Evolutionary conservation across 1,140 invertebrate species (phyloP), one percentile per base, ranked within the genome.

Genomic region (Bombus ignitus): DNA sequence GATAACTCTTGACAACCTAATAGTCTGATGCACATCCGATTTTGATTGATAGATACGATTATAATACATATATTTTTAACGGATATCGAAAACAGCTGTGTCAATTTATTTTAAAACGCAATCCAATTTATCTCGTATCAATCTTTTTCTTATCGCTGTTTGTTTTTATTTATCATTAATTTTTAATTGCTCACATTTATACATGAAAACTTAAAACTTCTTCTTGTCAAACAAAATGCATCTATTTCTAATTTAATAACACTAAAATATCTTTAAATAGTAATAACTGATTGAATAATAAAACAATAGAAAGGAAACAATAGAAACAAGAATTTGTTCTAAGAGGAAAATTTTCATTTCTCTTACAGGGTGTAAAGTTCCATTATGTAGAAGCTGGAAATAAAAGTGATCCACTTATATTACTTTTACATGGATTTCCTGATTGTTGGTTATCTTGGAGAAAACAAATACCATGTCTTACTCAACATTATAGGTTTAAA

Each of bases 361-460:
- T 78, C 77, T 32, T 90, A 85, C 90, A 97, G 97, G 96, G 96
- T 42, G 95, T 97, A 28, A 97, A 97, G 94, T 96, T 98, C 44
- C 97, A 98, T 95, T 98, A 97, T 92, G 97, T 98, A 4, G 97
- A 97, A 94, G 93, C 96, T 28, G 97, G 97, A 35, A 87, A 95
- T 68, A 93, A 93, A 77, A 92, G 94, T 39, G 96, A 96, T 83
- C 97, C 96, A 18, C 92, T 97, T 12, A 87, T 98, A 44, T 92
- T 98, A 47, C 94, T 97, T 9, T 92, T 98, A 9, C 97, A 98
- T 93, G 97, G 97, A 62, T 98, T 98, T 93, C 97, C 97, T 12
- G 97, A 98, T 88, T 98, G 96, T 92, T 98, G 97, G 96, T 91
- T 97, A 44, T 96, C 96, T 44, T 97, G 97, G 97, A 93, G 96